Evolutionary conservation across 2,113 vertebrate species (phyloP), one percentile per base, ranked within the genome.

Genomic region (Chiloscyllium plagiosum): DNA sequence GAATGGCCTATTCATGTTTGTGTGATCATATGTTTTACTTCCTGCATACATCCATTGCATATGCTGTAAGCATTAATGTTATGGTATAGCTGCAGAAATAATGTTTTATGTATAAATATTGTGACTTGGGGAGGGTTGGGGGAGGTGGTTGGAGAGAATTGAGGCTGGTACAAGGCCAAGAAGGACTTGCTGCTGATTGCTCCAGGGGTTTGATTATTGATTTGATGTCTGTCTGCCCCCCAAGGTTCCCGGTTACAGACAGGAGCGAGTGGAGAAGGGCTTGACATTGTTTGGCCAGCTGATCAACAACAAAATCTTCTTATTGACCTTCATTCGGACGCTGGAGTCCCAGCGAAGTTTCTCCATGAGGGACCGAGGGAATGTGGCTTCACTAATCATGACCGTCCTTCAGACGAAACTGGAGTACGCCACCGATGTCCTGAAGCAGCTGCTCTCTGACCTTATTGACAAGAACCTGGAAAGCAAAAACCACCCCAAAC

Each of bases 381-480:
- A 99, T 0, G 99, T 99, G 97, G 99, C 99, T 93, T 99, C 99
- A 0, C 98, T 99, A 24, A 99, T 99, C 97, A 99, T 99, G 99
- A 99, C 99, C 0, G 99, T 98, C 96, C 98, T 99, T 96, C 99
- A 99, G 97, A 98, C 99, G 98, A 99, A 99, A 97, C 97, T 99
- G 96, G 99, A 99, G 96, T 99, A 99, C 0, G 99, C 99, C 96
- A 99, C 99, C 0, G 99, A 99, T 0, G 99, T 99, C 96, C 98
- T 99, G 76, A 99, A 99, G 96, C 98, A 99, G 97, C 98, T 99
- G 85, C 97, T 99, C 96, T 99, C 99, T 0, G 99, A 99, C 97
- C 99, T 99, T 96, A 99, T 99, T 56, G 99, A 99, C 97, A 99
- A 99, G 97, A 99, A 99, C 97, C 97, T 99, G 97, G 99, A 99